Conservation (phyloP, 2,797 vertebrate species). For the Lutjanus argentimaculatus region DNA sequence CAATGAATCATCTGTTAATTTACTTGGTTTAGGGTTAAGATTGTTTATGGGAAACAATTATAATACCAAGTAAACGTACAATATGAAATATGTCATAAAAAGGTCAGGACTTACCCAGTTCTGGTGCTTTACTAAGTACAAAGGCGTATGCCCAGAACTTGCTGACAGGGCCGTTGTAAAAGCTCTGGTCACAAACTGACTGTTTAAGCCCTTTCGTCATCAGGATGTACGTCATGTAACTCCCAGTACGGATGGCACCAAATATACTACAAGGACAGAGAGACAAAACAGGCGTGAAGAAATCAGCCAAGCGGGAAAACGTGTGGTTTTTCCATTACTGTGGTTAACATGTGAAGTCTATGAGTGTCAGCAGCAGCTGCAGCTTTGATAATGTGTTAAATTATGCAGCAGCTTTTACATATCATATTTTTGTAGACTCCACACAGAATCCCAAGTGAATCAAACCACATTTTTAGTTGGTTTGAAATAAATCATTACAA, state of each 20-base stretch:
- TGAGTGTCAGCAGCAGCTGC: neutral
- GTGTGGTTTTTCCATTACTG: neutral
- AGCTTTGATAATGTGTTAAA: slow-evolving; percentile 1
- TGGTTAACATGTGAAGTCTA: neutral
- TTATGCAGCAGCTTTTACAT: neutral
- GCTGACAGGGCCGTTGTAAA: slow-evolving; percentile 99
- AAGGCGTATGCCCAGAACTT: slow-evolving; percentile 99
- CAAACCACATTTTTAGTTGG: neutral
- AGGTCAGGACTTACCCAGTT: slow-evolving; percentile 91
- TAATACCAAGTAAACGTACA: neutral
- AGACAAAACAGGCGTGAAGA: neutral
- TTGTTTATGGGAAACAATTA: neutral
- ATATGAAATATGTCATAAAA: neutral
- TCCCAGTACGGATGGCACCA: slow-evolving; percentile 97
- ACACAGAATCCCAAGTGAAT: neutral
- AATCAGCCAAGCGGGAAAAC: neutral
- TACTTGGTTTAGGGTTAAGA: neutral
- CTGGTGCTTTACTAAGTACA: slow-evolving; percentile 98
- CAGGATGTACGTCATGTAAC: slow-evolving; percentile 98
- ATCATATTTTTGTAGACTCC: neutral
- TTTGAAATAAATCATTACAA: neutral
- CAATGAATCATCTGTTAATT: neutral
- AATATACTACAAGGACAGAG: slow-evolving; percentile 91
- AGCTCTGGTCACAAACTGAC: slow-evolving; percentile 99
- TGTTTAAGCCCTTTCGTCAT: slow-evolving; percentile 99